Evolutionary conservation across 1,140 invertebrate genomes (phyloP), one percentile per base, ranked within the genome.

Genomic region (Meloidogyne exigua): DNA sequence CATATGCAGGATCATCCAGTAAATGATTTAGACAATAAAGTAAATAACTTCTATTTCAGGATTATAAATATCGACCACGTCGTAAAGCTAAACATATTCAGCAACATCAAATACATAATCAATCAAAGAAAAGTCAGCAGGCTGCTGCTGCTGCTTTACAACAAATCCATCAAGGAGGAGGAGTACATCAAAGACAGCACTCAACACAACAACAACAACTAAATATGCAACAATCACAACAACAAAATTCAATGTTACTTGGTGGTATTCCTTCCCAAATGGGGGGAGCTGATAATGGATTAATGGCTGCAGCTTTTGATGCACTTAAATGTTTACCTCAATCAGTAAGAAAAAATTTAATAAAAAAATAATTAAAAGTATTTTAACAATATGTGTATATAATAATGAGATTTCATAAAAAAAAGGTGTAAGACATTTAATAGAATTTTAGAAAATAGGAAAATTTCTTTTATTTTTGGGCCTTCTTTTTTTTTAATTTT

Each of bases 1-100:
- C 94, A 95, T 90, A 95, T 95, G 93, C 72, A 73, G 25, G 72
- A 73, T 23, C 72, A 73, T 64, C 72, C 72, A 1, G 49, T 57
- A 57, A 57, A n/a, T 57, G 21, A n/a, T 57, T 57, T n/a, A n/a
- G n/a, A 57, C 5, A 49, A 49, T n/a, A n/a, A 57, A 57, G n/a
- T 57, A 15, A 9, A 39, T 9, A 7, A 39, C 0, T 39, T 9
- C 4, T 3, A 32, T 49, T n/a, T 57, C 7, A 57, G 49, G 72
- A 73, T 65, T 73, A 73, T 65, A 73, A 73, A 32, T 73, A 73
- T 36, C 42, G 72, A 0, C 72, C 72, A 28, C 18, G 72, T 25
- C 21, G 72, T 28, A 73, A 73, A 65, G 72, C 72, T 32, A 73
- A 73, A 36, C 72, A 73, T 62, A 62, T 64, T 42, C 72, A 57